phyloP scores from a whole-genome alignment of 1,140 invertebrate genomes.

The Zeugodacus cucurbitae region DNA sequence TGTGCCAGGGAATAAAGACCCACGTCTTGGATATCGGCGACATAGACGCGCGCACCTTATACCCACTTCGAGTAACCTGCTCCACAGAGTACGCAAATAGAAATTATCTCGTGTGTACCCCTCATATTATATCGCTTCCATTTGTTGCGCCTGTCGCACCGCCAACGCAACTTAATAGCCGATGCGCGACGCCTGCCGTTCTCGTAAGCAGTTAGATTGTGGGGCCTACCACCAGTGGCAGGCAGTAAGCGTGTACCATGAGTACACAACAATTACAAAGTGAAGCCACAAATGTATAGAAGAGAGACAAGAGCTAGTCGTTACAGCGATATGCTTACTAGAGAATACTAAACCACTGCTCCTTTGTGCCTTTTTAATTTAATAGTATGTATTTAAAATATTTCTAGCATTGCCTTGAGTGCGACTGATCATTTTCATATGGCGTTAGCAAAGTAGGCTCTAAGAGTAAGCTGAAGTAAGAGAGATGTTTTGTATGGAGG shows the following conservation, averaged over 20 bases:
- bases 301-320: background rate
- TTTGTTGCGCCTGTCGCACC: background rate
- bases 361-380: conserved; percentile 22
- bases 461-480: too few relatives aligned
- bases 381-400: conserved; percentile 18
- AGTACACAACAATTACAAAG: background rate
- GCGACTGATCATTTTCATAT: too few relatives aligned
- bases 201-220: background rate
- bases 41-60: background rate
- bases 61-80: background rate
- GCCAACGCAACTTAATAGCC: conserved; percentile 4
- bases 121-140: background rate
- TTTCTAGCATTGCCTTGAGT: conserved; percentile 5
- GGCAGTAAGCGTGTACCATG: background rate
- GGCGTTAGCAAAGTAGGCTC: background rate
- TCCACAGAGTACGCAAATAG: background rate
- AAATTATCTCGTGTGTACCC: too few relatives aligned
- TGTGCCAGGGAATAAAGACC: background rate
- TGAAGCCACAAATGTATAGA: background rate
- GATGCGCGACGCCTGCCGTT: background rate
- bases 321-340: background rate
- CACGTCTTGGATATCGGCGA: background rate
- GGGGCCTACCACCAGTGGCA: background rate
- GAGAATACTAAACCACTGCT: background rate
- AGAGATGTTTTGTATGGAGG: background rate